Conservation (phyloP, 2,113 vertebrate species). For the Nycticorax nycticorax region DNA sequence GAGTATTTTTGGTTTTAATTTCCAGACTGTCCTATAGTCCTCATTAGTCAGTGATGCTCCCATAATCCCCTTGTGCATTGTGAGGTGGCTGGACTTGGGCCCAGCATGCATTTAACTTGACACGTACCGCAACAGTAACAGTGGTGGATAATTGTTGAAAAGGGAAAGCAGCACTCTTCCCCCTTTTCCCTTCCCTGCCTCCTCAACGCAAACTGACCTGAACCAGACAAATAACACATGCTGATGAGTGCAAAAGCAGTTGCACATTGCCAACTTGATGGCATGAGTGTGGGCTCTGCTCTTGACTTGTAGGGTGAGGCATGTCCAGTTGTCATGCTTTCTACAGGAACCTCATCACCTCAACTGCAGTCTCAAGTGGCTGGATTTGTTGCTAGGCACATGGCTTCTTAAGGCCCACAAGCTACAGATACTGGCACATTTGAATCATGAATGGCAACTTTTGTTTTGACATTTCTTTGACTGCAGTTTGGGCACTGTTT, state of each 20-base stretch:
- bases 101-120: background rate
- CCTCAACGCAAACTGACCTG: background rate
- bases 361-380: background rate
- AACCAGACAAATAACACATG: background rate
- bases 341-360: fast-evolving
- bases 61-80: background rate
- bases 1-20: background rate
- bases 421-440: background rate
- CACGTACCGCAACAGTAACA: background rate
- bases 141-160: background rate
- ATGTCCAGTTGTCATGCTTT: background rate
- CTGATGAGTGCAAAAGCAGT: background rate
- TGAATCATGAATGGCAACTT: background rate
- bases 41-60: background rate
- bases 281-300: background rate
- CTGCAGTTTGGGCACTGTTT: background rate
- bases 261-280: too few relatives aligned
- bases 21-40: background rate
- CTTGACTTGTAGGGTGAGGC: background rate
- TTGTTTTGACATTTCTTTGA: background rate
- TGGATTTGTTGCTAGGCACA: background rate
- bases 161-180: background rate
- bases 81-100: background rate
- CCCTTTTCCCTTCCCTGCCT: background rate
- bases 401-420: background rate